Conservation (phyloP, 2,797 vertebrate genomes). For the Falco concolor region DNA sequence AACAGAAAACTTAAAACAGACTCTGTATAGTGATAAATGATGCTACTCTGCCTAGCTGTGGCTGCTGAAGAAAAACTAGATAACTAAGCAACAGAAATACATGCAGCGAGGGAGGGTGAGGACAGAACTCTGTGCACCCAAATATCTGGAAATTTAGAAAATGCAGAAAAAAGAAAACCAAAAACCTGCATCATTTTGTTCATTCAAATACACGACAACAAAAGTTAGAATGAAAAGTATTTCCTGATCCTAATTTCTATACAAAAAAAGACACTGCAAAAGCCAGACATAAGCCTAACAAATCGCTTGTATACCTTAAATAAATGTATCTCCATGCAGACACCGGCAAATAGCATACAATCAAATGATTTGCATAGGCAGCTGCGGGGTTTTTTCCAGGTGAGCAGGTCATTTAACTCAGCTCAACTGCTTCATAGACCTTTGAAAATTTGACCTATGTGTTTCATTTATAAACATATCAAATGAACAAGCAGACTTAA, state of each 20-base stretch:
- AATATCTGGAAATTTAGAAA: not conserved
- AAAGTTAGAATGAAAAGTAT: not conserved
- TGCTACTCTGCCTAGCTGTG: slow-evolving; percentile 46
- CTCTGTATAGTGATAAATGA: slow-evolving; percentile 53
- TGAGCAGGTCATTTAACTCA: slow-evolving; percentile 25
- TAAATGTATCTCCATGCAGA: not conserved
- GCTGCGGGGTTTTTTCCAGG: not conserved
- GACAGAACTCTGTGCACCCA: not conserved
- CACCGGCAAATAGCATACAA: not conserved
- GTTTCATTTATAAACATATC: slow-evolving; percentile 57
- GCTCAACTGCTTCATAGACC: not conserved
- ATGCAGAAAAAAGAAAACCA: not conserved
- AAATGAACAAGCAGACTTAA: slow-evolving; percentile 41
- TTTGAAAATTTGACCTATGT: slow-evolving; percentile 37
- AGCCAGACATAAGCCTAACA: not conserved
- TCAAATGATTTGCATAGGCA: not conserved
- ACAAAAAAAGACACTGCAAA: not conserved
- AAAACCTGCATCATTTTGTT: not conserved
- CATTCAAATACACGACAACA: not conserved
- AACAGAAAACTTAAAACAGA: slow-evolving; percentile 65
- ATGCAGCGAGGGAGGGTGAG: not conserved
- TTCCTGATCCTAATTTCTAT: not conserved
- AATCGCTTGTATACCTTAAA: not conserved
- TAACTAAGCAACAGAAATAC: slow-evolving; percentile 8
- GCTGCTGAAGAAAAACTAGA: slow-evolving; percentile 34